A percentile compares a stretch with the other conserved stretches of the same genome.
Conservation (phyloP, 2,888 invertebrate genomes). For the Lepeophtheirus nordmannii region DNA sequence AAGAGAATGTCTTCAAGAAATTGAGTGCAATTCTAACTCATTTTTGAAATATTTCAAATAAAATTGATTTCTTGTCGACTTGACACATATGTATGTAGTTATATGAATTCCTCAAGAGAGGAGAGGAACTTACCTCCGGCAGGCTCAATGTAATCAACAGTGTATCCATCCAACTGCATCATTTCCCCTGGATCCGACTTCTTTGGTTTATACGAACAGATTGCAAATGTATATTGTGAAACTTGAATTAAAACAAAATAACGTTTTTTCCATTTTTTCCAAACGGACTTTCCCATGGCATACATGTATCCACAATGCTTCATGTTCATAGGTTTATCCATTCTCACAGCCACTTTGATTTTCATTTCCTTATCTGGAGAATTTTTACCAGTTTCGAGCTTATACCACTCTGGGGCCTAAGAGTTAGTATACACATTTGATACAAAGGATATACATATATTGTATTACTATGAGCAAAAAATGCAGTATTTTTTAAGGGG, state of each 20-base stretch:
- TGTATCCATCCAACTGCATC: conserved; percentile 98
- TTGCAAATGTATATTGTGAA: conserved; percentile 97
- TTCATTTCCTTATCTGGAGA: conserved; percentile 84
- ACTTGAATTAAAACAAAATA: conserved; percentile 98
- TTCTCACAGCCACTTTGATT: conserved; percentile 91
- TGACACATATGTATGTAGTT: no score
- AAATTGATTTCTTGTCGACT: no score
- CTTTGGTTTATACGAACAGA: conserved; percentile 98
- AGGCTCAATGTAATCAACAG: conserved; percentile 95
- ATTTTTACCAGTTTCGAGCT: conserved; percentile 88
- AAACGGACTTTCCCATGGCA: conserved; percentile 86
- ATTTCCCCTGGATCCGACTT: conserved; percentile 98
- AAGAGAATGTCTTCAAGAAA: no score
- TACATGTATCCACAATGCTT: conserved; percentile 92
- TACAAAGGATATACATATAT: not conserved
- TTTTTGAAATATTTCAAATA: no score
- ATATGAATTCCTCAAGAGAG: no score
- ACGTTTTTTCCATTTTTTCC: conserved; percentile 99
- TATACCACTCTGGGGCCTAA: conserved; percentile 94
- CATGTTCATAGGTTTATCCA: conserved; percentile 98
- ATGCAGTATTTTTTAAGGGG: no score
- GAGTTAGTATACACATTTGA: not conserved
- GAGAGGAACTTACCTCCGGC: conserved; percentile 55
- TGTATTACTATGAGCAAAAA: not conserved
- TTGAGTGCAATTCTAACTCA: no score